Percentiles rank a stretch among this genome's conserved stretches.
phyloP scores from a whole-genome alignment of 2,113 vertebrate genomes.

The Scortum barcoo region DNA sequence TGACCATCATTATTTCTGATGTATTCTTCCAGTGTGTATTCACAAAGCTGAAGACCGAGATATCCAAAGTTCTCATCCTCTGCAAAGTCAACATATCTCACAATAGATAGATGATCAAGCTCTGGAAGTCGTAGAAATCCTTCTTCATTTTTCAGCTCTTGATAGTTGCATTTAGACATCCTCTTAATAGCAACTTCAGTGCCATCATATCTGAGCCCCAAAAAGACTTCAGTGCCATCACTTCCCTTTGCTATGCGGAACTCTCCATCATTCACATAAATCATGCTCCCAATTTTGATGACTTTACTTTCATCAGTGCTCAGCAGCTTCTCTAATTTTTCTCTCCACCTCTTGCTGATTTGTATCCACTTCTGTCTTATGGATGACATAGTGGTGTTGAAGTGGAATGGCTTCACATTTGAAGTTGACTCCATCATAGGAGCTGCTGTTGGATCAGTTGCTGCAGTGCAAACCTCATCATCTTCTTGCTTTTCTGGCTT shows the following conservation, averaged over 20 bases:
- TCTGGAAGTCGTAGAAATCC: slow-evolving; percentile 59
- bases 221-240: slow-evolving; percentile 70
- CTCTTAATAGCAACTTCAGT: slow-evolving; percentile 75
- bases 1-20: slow-evolving; percentile 20
- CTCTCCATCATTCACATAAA: slow-evolving; percentile 42
- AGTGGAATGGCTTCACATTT: not conserved
- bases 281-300: slow-evolving; percentile 18
- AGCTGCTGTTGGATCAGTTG: not conserved
- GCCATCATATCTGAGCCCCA: slow-evolving; percentile 70
- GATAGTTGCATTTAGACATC: slow-evolving; percentile 65
- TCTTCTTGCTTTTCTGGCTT: slow-evolving; percentile 6
- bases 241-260: slow-evolving; percentile 66
- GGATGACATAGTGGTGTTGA: no score
- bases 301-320: not conserved
- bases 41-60: slow-evolving; percentile 81
- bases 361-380: not conserved
- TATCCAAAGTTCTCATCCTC: slow-evolving; percentile 78
- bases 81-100: slow-evolving; percentile 70
- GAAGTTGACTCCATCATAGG: slow-evolving; percentile 21
- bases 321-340: slow-evolving; percentile 27
- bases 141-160: slow-evolving; percentile 69
- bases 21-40: slow-evolving; percentile 78
- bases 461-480: not conserved
- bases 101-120: slow-evolving; percentile 66
- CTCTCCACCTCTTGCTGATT: slow-evolving; percentile 56